These are phyloP conservation scores for Pogonognathellus flavescens DNA, from an alignment of 1,140 invertebrate species.

Conservation along the genomic window DNA sequence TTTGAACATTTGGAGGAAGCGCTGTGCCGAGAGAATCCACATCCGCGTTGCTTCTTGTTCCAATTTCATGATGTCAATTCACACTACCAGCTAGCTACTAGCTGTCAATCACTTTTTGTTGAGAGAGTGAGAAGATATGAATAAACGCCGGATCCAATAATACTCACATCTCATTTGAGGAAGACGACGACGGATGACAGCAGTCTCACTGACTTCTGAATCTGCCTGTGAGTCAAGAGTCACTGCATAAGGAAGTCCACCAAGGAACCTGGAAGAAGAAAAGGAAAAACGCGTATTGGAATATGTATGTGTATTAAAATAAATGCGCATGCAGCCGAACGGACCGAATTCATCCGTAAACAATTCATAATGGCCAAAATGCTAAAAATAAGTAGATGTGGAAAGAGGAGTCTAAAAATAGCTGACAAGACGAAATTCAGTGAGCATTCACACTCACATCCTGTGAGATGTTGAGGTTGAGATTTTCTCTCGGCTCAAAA, in stretches of 20 bases:
- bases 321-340: neutral
- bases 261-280: neutral
- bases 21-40: neutral
- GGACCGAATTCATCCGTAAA: conserved; percentile 45
- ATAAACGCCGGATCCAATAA: neutral
- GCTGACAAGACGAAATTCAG: neutral
- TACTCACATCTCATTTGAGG: too few relatives aligned
- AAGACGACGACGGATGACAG: too few relatives aligned
- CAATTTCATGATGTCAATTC: conserved; percentile 29
- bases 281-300: neutral
- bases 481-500: neutral
- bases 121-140: neutral
- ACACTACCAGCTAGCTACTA: too few relatives aligned
- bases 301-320: neutral
- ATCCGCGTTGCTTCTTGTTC: neutral
- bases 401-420: conserved; percentile 23
- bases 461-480: conserved; percentile 24
- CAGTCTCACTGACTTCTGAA: too few relatives aligned
- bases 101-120: neutral
- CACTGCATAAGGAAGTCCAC: neutral
- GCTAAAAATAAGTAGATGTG: conserved; percentile 26
- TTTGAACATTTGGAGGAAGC: neutral
- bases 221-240: too few relatives aligned
- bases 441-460: neutral
- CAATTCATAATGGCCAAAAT: conserved; percentile 35